A percentile compares a stretch with the other conserved stretches of the same genome.
These are phyloP conservation scores for Silvanus unidentatus DNA, from an alignment of 2,888 invertebrate genomes.

Conservation along the genomic window DNA sequence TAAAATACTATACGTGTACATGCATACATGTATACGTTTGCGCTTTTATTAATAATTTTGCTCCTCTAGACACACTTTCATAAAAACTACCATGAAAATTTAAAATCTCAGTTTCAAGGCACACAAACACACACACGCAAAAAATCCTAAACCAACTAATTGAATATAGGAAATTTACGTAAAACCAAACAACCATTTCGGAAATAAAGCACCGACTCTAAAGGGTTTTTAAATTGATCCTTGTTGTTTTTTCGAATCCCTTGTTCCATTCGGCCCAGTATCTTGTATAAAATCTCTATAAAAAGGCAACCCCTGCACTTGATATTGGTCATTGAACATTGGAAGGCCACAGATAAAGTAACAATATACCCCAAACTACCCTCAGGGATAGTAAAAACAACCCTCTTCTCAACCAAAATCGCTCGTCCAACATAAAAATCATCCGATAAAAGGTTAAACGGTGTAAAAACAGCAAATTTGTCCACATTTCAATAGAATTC, in stretches of 20 bases:
- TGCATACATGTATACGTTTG: too few relatives aligned
- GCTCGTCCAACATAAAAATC: conserved; percentile 11
- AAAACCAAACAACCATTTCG: conserved; percentile 1
- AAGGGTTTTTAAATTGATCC: background rate
- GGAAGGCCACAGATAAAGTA: conserved; percentile 13
- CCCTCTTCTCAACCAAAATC: conserved; percentile 6
- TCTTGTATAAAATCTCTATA: conserved; percentile 7
- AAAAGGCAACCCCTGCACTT: conserved; percentile 4
- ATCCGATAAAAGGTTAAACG: conserved; percentile 10
- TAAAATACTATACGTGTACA: too few relatives aligned
- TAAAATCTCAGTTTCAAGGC: too few relatives aligned
- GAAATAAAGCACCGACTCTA: too few relatives aligned
- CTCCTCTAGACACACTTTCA: too few relatives aligned
- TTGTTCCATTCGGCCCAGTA: background rate
- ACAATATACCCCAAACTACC: conserved; percentile 18
- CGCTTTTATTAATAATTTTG: too few relatives aligned
- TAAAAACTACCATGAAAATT: too few relatives aligned
- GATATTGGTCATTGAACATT: conserved; percentile 20
- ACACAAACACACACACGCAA: too few relatives aligned
- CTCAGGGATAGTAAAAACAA: conserved; percentile 18
- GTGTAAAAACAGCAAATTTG: conserved; percentile 3
- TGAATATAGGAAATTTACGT: too few relatives aligned
- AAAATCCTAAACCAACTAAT: too few relatives aligned
- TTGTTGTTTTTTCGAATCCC: background rate
- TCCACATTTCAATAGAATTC: background rate